These are phyloP conservation scores for Chamaea fasciata DNA, from an alignment of 2,113 vertebrate species.

Conservation along the genomic window DNA sequence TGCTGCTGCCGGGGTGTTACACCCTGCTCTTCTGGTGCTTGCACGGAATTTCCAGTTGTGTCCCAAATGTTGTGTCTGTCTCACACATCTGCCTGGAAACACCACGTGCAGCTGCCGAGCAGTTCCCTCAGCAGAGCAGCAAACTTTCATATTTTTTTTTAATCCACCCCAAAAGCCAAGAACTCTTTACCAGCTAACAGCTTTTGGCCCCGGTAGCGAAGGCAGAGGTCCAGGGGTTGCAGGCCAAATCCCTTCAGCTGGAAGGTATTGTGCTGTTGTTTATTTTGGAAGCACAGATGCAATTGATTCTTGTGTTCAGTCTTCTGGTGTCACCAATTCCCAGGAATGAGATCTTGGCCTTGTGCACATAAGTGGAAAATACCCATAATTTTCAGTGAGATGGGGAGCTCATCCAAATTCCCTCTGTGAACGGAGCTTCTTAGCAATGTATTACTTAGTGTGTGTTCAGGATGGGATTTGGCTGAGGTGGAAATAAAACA, in stretches of 20 bases:
- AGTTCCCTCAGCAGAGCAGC: neutral
- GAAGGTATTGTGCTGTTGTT: conserved; percentile 34
- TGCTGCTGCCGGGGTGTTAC: fast-evolving
- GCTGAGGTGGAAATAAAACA: neutral
- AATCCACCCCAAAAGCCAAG: neutral
- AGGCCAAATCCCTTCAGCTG: conserved; percentile 38
- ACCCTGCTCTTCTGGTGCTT: fast-evolving
- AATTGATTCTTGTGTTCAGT: neutral
- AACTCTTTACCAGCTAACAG: neutral
- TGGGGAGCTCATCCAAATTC: neutral
- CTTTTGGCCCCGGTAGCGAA: neutral
- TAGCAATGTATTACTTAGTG: neutral
- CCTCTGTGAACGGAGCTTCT: neutral
- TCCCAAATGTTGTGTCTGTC: neutral
- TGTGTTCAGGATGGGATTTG: neutral
- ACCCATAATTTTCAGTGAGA: neutral
- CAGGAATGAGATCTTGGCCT: neutral
- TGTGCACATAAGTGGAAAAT: neutral
- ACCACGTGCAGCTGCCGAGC: neutral
- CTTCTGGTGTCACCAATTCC: neutral
- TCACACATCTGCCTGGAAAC: neutral
- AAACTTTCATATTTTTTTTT: neutral
- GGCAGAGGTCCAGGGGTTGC: neutral
- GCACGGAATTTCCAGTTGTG: neutral
- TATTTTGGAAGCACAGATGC: conserved; percentile 23